phyloP scores from a whole-genome alignment of 2,888 invertebrate genomes.

The Lasioglossum calceatum region DNA sequence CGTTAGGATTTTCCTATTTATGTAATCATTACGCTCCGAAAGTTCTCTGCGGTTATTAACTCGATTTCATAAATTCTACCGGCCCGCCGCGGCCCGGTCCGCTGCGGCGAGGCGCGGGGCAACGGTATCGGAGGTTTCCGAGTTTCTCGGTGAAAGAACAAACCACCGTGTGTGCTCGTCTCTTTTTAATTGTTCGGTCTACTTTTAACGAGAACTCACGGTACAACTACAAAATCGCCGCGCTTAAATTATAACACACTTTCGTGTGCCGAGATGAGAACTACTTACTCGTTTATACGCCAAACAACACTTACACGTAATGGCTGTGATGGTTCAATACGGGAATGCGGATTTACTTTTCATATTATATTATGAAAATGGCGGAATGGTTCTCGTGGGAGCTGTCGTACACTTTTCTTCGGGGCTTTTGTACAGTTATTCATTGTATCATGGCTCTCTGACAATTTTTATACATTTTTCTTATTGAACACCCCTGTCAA shows the following conservation, averaged over 20 bases:
- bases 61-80: slow-evolving; percentile 13
- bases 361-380: background rate
- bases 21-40: slow-evolving; percentile 21
- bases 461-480: background rate
- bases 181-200: slow-evolving; percentile 3
- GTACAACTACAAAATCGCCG: background rate
- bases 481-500: background rate
- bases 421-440: background rate
- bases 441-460: background rate
- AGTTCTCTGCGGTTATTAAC: slow-evolving; percentile 7
- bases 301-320: background rate
- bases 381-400: background rate
- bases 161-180: background rate
- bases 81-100: background rate
- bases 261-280: background rate
- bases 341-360: slow-evolving; percentile 2
- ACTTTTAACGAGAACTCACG: slow-evolving; percentile 2
- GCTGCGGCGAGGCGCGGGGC: background rate
- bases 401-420: background rate
- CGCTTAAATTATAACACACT: background rate
- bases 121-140: slow-evolving; percentile 2
- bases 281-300: background rate
- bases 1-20: slow-evolving; percentile 24
- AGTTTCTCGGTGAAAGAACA: slow-evolving; percentile 4
- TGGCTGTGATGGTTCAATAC: background rate